Evolutionary conservation across 2,113 vertebrate species (phyloP).

Genomic region (Pycnonotus jocosus): DNA sequence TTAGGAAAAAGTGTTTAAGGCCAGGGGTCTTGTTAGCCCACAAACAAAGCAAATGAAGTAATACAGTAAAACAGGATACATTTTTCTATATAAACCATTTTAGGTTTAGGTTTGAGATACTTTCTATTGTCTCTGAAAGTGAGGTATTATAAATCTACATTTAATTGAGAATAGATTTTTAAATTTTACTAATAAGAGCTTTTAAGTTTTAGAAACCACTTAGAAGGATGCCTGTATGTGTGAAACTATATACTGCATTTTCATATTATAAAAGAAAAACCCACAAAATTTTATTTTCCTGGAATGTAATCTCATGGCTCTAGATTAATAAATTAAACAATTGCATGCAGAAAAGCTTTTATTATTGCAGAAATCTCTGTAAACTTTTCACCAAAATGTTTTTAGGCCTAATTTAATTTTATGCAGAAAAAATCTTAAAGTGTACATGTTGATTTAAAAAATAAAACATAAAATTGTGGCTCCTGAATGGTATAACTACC

Average conservation of each 20-base stretch:
- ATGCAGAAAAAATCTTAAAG: not conserved
- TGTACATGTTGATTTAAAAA: not conserved
- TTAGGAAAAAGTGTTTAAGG: not conserved
- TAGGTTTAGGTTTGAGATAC: not conserved
- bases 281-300: not conserved
- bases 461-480: not conserved
- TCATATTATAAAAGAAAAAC: not conserved
- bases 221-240: not conserved
- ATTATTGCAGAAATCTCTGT: not conserved
- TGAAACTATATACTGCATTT: not conserved
- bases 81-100: not conserved
- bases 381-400: not conserved
- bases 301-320: not conserved
- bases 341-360: not conserved
- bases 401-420: not conserved
- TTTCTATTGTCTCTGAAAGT: not conserved
- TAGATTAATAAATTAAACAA: not conserved
- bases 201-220: not conserved
- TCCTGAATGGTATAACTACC: not conserved
- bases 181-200: not conserved
- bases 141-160: not conserved
- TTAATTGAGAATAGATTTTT: not conserved
- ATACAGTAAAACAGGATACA: accelerated
- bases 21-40: not conserved
- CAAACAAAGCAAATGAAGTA: not conserved